These are phyloP conservation scores for Luehdorfia chinensis DNA, from an alignment of 1,140 invertebrate genomes.

Conservation along the genomic window DNA sequence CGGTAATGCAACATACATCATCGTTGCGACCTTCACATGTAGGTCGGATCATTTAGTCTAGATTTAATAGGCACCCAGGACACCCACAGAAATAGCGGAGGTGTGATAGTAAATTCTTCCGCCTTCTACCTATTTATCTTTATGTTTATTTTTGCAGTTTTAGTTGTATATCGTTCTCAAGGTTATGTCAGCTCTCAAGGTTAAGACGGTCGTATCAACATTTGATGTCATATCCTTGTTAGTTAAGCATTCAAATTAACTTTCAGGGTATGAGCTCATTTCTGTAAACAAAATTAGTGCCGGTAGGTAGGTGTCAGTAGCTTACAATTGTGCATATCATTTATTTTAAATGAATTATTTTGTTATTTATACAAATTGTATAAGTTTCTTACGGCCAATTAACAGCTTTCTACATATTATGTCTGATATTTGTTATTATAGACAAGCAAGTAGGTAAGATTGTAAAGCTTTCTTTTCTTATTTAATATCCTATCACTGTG, in stretches of 20 bases:
- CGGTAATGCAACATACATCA: not conserved
- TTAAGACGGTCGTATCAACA: slow-evolving; percentile 24
- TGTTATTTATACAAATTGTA: too few species aligned
- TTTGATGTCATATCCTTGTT: slow-evolving; percentile 38
- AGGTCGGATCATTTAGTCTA: slow-evolving; percentile 51
- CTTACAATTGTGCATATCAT: not conserved
- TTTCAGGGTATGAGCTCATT: slow-evolving; percentile 1
- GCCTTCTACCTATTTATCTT: slow-evolving; percentile 30
- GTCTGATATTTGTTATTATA: too few species aligned
- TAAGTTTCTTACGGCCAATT: too few species aligned
- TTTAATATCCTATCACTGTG: too few species aligned
- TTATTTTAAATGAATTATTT: too few species aligned
- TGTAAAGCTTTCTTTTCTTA: too few species aligned
- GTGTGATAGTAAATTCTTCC: slow-evolving; percentile 48
- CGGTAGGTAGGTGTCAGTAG: not conserved
- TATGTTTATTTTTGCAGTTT: slow-evolving; percentile 29
- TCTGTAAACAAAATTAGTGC: not conserved
- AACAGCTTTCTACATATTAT: too few species aligned
- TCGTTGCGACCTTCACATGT: slow-evolving; percentile 23
- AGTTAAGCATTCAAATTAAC: slow-evolving; percentile 2
- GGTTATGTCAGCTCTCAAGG: slow-evolving; percentile 36
- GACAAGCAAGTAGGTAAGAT: too few species aligned
- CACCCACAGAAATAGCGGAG: slow-evolving; percentile 40
- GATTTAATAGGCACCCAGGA: slow-evolving; percentile 25
- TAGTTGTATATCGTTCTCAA: slow-evolving; percentile 28